phyloP scores from a whole-genome alignment of 2,888 invertebrate species.

The Amphimallon solstitiale region DNA sequence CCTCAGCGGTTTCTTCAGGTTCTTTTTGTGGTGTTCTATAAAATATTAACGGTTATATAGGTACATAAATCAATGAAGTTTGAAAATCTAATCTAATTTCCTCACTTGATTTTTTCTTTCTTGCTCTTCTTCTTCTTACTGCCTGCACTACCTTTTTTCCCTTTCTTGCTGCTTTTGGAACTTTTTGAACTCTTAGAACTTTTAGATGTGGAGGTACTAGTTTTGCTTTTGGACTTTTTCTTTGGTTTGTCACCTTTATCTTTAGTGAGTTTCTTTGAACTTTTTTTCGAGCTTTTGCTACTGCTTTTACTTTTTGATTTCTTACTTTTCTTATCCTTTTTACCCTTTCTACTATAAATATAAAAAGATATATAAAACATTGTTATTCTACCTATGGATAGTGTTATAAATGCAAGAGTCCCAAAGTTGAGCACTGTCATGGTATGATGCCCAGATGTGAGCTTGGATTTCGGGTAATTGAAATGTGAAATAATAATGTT shows the following conservation, averaged over 20 bases:
- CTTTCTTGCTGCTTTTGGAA: slow-evolving; percentile 44
- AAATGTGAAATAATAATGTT: too few relatives aligned
- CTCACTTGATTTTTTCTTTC: slow-evolving; percentile 19
- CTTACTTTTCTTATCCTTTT: slow-evolving; percentile 39
- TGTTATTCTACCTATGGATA: too few relatives aligned
- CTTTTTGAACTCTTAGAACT: slow-evolving; percentile 39
- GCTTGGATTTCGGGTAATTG: too few relatives aligned
- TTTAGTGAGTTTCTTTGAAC: slow-evolving; percentile 21
- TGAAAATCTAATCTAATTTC: too few relatives aligned
- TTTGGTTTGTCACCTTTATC: slow-evolving; percentile 24
- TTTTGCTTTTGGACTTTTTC: slow-evolving; percentile 29
- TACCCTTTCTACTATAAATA: slow-evolving; percentile 39
- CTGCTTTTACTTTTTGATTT: slow-evolving; percentile 38
- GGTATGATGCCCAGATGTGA: too few relatives aligned
- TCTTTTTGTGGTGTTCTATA: slow-evolving; percentile 14
- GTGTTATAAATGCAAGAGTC: too few relatives aligned
- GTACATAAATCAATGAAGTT: too few relatives aligned
- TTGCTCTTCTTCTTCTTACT: slow-evolving; percentile 35
- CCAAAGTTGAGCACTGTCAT: too few relatives aligned
- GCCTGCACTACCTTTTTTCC: slow-evolving; percentile 39
- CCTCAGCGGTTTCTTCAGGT: slow-evolving; percentile 43
- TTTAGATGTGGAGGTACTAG: slow-evolving; percentile 21
- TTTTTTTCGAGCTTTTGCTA: slow-evolving; percentile 32
- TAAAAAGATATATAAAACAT: too few relatives aligned
- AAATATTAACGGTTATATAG: too few relatives aligned